Evolutionary conservation across 1,140 invertebrate genomes (phyloP), one percentile per base, ranked within the genome.

Genomic region (Ganaspis sp.): DNA sequence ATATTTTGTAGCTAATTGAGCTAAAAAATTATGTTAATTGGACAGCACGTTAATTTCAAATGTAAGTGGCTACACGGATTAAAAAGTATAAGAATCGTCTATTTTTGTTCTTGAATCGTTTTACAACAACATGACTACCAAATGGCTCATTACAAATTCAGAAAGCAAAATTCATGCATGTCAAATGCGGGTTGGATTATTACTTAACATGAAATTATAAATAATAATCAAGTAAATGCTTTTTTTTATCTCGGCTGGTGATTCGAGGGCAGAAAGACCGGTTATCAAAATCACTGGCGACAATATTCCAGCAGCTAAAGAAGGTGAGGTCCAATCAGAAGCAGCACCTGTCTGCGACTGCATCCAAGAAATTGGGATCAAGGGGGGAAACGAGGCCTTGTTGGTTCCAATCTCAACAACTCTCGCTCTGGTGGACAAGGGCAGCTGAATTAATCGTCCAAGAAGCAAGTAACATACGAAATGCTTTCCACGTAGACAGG

Each of bases 401-500:
- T 58, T 23, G 54, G 54, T 15, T 26, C 49, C 21, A 77, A 73
- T 77, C 69, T 72, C 37, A 37, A 3, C 58, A 71, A 37, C 15
- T 12, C 40, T 29, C 49, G 53, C 54, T 49, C 15, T 34, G 70
- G 21, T n/a, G 21, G 64, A 29, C 29, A 72, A 26, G 74, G 77
- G 73, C 77, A 72, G 73, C 40, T 38, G 70, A 74, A 78, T 78
- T 78, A 78, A 78, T 78, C 73, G 76, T 40, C 34, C 21, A 53
- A 73, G 58, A 42, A 40, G 64, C 23, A 42, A 70, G 72, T 76
- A 53, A 45, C 12, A 45, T 45, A 15, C 42, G 11, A 45, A 45
- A 45, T 45, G n/a, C 42, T 11, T 4, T 1, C 3, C 42, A n/a
- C 12, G 11, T n/a, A 45, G 42, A 45, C 42, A 15, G 42, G 1